Conservation (phyloP, 2,113 vertebrate species). For the Oreamnos americanus region DNA sequence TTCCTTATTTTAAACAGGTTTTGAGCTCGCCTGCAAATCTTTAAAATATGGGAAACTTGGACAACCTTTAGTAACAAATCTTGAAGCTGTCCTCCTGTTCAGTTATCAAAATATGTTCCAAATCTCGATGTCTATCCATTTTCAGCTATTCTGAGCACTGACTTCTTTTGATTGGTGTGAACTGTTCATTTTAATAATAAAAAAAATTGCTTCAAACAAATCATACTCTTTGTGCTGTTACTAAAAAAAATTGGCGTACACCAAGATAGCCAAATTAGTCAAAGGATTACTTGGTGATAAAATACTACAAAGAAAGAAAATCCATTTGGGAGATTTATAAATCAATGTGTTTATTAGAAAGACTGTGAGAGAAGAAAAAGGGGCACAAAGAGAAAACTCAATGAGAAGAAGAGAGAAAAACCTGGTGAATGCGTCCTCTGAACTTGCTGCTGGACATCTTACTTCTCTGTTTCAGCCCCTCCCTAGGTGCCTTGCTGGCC, state of each 20-base stretch:
- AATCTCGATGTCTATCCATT: not conserved
- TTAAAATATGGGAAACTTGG: slow-evolving; percentile 36
- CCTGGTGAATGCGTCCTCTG: accelerated
- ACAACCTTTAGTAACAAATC: slow-evolving; percentile 5
- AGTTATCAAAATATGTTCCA: not conserved
- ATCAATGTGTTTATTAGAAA: not conserved
- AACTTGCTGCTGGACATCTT: accelerated
- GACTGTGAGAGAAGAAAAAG: not conserved
- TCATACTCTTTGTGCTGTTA: not conserved
- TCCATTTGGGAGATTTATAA: not conserved
- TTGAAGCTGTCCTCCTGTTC: slow-evolving; percentile 10
- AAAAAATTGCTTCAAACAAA: not conserved
- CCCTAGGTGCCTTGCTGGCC: accelerated
- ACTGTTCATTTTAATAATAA: slow-evolving; percentile 41
- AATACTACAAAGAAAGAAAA: not conserved
- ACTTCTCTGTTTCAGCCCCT: not conserved
- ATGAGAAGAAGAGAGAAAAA: not conserved
- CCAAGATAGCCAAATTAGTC: not conserved
- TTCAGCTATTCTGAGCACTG: not conserved
- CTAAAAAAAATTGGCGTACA: not conserved
- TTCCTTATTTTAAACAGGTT: slow-evolving; percentile 32
- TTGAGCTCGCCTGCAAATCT: slow-evolving; percentile 1
- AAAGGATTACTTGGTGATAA: not conserved
- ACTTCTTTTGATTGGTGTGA: not conserved
- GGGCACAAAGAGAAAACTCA: accelerated